Conservation (phyloP, 2,888 invertebrate species). For the Ernsta delagoae region DNA sequence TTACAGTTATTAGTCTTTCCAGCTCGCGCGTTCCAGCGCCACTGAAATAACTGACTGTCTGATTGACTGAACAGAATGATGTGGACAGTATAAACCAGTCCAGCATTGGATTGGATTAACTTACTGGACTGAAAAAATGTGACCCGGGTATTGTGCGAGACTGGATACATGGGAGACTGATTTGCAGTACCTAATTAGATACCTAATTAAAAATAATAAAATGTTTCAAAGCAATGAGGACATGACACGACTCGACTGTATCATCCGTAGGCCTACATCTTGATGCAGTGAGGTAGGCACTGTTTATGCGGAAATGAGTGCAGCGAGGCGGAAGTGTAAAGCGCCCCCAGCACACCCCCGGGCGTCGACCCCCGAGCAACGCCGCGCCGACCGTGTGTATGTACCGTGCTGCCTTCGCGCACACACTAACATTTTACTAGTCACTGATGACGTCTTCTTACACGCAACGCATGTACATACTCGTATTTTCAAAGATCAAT, state of each 20-base stretch:
- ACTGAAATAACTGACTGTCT: no score
- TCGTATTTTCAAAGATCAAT: conserved; percentile 52
- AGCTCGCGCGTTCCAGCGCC: no score
- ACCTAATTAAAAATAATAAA: conserved; percentile 29
- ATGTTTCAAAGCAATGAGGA: conserved; percentile 26
- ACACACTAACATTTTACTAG: conserved; percentile 46
- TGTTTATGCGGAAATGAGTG: conserved; percentile 82
- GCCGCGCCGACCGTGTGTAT: conserved; percentile 57
- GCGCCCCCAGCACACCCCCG: conserved; percentile 69
- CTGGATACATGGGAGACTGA: no score
- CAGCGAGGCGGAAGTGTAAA: conserved; percentile 80
- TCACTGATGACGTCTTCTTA: conserved; percentile 47
- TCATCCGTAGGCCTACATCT: conserved; percentile 59
- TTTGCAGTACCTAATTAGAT: conserved; percentile 23
- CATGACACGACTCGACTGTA: conserved; percentile 41
- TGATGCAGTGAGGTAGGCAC: conserved; percentile 64
- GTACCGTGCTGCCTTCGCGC: conserved; percentile 51
- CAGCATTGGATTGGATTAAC: no score
- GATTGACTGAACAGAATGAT: no score
- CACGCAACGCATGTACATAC: no score
- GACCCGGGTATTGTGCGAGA: not conserved
- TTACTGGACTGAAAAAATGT: no score
- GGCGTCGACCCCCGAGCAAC: conserved; percentile 68
- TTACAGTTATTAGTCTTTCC: no score
- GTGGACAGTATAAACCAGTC: no score